Evolutionary conservation across 2,888 invertebrate species (phyloP), one percentile per base, ranked within the genome.

Genomic region (Pimpla rufipes): DNA sequence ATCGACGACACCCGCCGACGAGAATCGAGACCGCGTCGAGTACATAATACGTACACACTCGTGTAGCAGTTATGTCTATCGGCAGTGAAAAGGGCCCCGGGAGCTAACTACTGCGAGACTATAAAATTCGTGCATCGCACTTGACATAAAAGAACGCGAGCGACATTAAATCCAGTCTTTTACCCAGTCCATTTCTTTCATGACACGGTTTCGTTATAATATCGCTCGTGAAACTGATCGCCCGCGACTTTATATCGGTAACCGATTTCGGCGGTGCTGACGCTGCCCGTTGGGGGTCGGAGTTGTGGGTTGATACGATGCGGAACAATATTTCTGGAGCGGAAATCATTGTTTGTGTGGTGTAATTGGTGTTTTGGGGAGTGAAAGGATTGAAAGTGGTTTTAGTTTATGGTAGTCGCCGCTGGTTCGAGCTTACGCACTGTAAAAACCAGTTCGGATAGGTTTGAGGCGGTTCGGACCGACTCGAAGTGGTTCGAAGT

Each of bases 1-100:
- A 42, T 64, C 40, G 40, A 64, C 40, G 40, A 64, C 40, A 42
- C 23, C 23, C 40, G 62, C 40, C 62, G 62, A 64, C n/a, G 62
- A 64, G 40, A 64, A 64, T 40, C 37, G 37, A 64, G 62, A 42
- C 16, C 7, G 40, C 62, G 18, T 40, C 4, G 40, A 64, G 40
- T 21, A 21, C 40, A 40, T 18, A 40, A 42, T 64, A 40, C 11
- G 40, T 59, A 16, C 40, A 64, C 13, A 7, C 10, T 64, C 11
- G 4, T 37, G 37, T 59, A 23, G 40, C 1, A 40, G 18, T 37
- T 40, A 64, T 18, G 62, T 40, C n/a, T 42, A 64, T 64, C 62
- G 40, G 40, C 16, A 35, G n/a, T 59, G n/a, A 35, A 59, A 59
- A 35, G 35, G 8, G 7, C 6, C 42, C 57, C 16, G 35, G 35